phyloP scores from a whole-genome alignment of 2,797 vertebrate genomes.

The Pelochelys cantorii region DNA sequence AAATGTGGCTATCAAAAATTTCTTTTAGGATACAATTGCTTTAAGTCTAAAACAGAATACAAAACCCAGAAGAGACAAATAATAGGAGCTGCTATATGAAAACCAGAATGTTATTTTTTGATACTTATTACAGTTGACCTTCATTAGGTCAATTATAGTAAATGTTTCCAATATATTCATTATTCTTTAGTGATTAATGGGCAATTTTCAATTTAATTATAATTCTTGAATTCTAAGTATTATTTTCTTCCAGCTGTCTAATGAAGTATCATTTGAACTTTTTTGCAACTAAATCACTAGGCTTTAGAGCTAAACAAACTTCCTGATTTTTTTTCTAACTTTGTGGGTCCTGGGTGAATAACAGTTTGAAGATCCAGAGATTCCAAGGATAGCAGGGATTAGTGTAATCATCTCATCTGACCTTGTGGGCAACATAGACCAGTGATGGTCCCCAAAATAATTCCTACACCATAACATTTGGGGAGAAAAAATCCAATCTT shows the following conservation, averaged over 20 bases:
- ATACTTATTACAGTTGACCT: slow-evolving; percentile 37
- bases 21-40: background rate
- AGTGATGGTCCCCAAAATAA: background rate
- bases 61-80: slow-evolving; percentile 25
- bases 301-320: background rate
- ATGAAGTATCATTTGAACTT: background rate
- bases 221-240: background rate
- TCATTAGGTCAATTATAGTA: slow-evolving; percentile 29
- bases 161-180: background rate
- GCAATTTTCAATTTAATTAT: background rate
- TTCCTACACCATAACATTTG: background rate
- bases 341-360: background rate
- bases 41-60: slow-evolving; percentile 26
- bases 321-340: background rate
- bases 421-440: background rate
- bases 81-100: slow-evolving; percentile 23
- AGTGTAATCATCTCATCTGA: background rate
- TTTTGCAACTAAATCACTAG: background rate
- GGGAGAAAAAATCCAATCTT: background rate
- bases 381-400: background rate
- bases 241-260: background rate
- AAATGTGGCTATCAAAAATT: background rate
- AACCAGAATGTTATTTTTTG: slow-evolving; percentile 49
- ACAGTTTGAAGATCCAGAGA: background rate
- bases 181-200: background rate